phyloP scores from a whole-genome alignment of 2,888 invertebrate species.

The Cepaea hortensis region DNA sequence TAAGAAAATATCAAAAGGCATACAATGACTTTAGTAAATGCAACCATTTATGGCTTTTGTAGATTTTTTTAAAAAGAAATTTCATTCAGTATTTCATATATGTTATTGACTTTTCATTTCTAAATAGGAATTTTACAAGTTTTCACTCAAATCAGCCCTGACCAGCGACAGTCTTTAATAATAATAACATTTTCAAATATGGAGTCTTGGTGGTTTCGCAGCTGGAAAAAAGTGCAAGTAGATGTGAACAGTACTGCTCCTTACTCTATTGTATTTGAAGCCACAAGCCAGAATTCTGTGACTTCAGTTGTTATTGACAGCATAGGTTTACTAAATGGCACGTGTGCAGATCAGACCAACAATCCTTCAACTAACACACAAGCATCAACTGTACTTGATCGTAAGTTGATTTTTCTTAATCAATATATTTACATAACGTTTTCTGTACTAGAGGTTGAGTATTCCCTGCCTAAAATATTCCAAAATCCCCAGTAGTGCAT shows the following conservation, averaged over 20 bases:
- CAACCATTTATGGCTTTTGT: too few relatives aligned
- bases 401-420: constrained; percentile 1
- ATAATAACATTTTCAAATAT: not conserved
- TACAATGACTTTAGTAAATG: too few relatives aligned
- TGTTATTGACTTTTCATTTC: not conserved
- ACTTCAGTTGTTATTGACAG: constrained; percentile 33
- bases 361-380: not conserved
- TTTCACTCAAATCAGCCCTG: not conserved
- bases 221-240: constrained; percentile 3
- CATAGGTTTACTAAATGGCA: not conserved
- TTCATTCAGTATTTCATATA: not conserved
- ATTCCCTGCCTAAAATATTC: too few relatives aligned
- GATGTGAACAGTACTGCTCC: constrained; percentile 9
- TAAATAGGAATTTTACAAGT: constrained; percentile 24
- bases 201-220: not conserved
- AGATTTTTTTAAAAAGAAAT: not conserved
- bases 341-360: not conserved
- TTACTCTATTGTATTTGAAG: not conserved
- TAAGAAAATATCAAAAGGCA: too few relatives aligned
- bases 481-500: too few relatives aligned
- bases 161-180: not conserved
- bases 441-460: too few relatives aligned
- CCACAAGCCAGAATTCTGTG: not conserved
- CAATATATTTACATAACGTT: too few relatives aligned
- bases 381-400: constrained; percentile 15